Percentiles rank a stretch among this genome's conserved stretches.
Conservation (phyloP, 2,113 vertebrate genomes). For the Ptilorrhoa leucosticta region DNA sequence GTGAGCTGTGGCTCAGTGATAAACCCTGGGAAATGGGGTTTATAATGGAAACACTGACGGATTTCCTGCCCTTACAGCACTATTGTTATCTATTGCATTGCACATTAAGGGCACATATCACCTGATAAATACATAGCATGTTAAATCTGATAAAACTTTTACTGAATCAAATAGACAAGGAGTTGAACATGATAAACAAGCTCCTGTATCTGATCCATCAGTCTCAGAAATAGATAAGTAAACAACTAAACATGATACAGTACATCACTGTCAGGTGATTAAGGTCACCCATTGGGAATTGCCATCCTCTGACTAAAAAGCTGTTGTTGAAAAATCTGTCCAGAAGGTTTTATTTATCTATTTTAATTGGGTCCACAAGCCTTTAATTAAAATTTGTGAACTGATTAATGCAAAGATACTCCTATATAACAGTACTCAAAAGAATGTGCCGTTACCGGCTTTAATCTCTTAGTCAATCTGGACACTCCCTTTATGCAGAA, state of each 20-base stretch:
- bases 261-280: slow-evolving; percentile 58
- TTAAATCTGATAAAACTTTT: slow-evolving; percentile 67
- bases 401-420: neutral
- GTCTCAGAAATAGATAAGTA: slow-evolving; percentile 63
- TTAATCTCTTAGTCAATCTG: neutral
- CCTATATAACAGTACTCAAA: neutral
- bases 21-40: slow-evolving; percentile 39
- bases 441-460: neutral
- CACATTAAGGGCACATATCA: slow-evolving; percentile 52
- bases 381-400: neutral
- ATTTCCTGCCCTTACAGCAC: slow-evolving; percentile 18
- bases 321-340: neutral
- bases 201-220: slow-evolving; percentile 59
- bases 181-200: slow-evolving; percentile 61
- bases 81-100: slow-evolving; percentile 46
- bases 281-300: slow-evolving; percentile 37
- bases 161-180: slow-evolving; percentile 61
- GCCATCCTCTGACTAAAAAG: neutral
- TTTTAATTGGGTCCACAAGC: neutral
- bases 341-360: neutral
- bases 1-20: slow-evolving; percentile 36
- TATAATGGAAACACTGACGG: slow-evolving; percentile 48
- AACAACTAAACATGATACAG: slow-evolving; percentile 49
- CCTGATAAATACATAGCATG: slow-evolving; percentile 60
- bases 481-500: neutral